phyloP scores from a whole-genome alignment of 2,113 vertebrate genomes.

The Cyanoliseus patagonus region DNA sequence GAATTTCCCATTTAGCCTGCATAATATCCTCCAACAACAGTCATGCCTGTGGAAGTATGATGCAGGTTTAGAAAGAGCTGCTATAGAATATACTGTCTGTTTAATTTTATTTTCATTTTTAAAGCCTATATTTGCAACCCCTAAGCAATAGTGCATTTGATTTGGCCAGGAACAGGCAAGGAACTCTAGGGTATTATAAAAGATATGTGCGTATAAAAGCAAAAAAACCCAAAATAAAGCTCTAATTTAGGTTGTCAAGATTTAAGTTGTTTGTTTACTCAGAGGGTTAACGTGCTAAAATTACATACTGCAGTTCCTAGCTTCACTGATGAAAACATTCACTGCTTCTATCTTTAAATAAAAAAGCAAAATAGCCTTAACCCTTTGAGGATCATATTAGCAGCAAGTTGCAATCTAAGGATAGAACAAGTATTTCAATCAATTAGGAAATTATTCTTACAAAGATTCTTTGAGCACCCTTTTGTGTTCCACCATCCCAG shows the following conservation, averaged over 20 bases:
- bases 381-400: conserved; percentile 79
- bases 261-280: conserved; percentile 69
- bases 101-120: conserved; percentile 19
- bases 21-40: not conserved
- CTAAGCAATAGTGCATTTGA: not conserved
- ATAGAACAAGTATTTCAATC: conserved; percentile 63
- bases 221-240: conserved; percentile 56
- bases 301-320: conserved; percentile 75
- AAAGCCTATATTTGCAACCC: conserved; percentile 20
- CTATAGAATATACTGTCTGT: not conserved
- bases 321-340: conserved; percentile 79
- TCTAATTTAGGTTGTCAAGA: conserved; percentile 33
- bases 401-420: conserved; percentile 74
- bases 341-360: conserved; percentile 76
- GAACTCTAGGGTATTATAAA: conserved; percentile 49
- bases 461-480: conserved; percentile 70
- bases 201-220: conserved; percentile 47
- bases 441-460: conserved; percentile 66
- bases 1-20: not conserved
- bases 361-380: conserved; percentile 77
- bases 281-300: conserved; percentile 80
- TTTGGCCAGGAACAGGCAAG: conserved; percentile 34
- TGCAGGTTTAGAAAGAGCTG: not conserved
- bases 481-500: conserved; percentile 62
- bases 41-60: not conserved